These are phyloP conservation scores for Oncorhynchus mykiss DNA, from an alignment of 2,113 vertebrate species.

Conservation along the genomic window DNA sequence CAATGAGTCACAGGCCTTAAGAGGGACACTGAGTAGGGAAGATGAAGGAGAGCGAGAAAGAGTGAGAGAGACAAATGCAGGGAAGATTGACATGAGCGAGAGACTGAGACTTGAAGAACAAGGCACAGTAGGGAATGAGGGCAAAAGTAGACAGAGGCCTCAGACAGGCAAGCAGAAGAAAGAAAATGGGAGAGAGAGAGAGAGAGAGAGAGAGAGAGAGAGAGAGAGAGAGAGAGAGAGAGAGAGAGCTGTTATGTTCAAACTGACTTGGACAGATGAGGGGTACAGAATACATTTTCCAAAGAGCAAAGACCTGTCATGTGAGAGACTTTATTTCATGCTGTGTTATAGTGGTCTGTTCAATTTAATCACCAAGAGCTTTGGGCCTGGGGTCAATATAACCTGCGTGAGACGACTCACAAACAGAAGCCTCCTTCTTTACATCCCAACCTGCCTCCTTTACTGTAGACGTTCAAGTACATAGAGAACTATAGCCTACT, in stretches of 20 bases:
- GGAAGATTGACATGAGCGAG: neutral
- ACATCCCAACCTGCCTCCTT: neutral
- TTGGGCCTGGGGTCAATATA: conserved; percentile 56
- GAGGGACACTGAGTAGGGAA: neutral
- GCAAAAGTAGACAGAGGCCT: neutral
- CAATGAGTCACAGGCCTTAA: neutral
- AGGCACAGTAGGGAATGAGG: neutral
- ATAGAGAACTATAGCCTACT: too few relatives aligned
- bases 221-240: neutral
- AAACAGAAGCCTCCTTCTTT: conserved; percentile 11
- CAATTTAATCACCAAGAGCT: conserved; percentile 55
- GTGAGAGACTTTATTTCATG: conserved; percentile 57
- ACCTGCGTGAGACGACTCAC: conserved; percentile 40
- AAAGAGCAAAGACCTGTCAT: conserved; percentile 32
- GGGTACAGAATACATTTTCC: conserved; percentile 28
- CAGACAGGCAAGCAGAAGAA: neutral
- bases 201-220: neutral
- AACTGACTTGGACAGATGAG: conserved; percentile 3
- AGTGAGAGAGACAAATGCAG: neutral
- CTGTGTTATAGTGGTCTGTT: conserved; percentile 46
- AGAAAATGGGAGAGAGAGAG: neutral
- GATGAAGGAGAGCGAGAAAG: neutral
- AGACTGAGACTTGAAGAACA: neutral
- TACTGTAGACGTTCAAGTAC: conserved; percentile 20
- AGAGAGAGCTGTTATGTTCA: neutral